phyloP scores from a whole-genome alignment of 2,888 invertebrate species.

The Heliconius erato region DNA sequence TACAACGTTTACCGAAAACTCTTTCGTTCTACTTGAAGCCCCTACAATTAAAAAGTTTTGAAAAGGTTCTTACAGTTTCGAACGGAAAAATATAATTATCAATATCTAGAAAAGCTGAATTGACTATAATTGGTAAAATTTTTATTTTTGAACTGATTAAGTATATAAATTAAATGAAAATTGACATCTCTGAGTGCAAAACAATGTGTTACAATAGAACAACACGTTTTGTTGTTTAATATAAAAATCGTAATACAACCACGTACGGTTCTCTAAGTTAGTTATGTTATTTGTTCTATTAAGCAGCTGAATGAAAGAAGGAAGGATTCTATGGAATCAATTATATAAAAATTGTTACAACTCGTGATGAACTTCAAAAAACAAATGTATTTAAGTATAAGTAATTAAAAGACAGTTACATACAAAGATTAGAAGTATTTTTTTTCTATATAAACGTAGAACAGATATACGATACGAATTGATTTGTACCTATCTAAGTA shows the following conservation, averaged over 20 bases:
- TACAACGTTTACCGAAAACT: conserved; percentile 34
- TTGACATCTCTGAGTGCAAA: not conserved
- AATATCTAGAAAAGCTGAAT: not conserved
- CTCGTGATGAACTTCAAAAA: not conserved
- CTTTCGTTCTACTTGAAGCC: conserved; percentile 36
- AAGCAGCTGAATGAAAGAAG: not conserved
- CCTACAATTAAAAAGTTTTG: conserved; percentile 49
- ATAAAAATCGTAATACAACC: not conserved
- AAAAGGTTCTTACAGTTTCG: not conserved
- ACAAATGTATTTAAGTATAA: not conserved
- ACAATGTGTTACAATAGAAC: not conserved
- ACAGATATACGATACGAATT: not conserved
- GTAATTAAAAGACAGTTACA: not conserved
- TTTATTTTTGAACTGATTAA: not conserved
- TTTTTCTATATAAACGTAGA: too few relatives aligned
- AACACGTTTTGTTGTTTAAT: not conserved
- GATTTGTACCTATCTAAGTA: not conserved
- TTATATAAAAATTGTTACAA: not conserved
- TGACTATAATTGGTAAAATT: not conserved
- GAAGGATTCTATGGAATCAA: not conserved
- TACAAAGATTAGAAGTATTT: too few relatives aligned
- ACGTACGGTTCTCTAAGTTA: not conserved
- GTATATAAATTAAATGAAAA: not conserved
- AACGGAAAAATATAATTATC: conserved; percentile 10
- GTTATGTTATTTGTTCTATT: not conserved